Conservation (phyloP, 1,140 invertebrate genomes). For the Pygmarrhopalites habei region DNA sequence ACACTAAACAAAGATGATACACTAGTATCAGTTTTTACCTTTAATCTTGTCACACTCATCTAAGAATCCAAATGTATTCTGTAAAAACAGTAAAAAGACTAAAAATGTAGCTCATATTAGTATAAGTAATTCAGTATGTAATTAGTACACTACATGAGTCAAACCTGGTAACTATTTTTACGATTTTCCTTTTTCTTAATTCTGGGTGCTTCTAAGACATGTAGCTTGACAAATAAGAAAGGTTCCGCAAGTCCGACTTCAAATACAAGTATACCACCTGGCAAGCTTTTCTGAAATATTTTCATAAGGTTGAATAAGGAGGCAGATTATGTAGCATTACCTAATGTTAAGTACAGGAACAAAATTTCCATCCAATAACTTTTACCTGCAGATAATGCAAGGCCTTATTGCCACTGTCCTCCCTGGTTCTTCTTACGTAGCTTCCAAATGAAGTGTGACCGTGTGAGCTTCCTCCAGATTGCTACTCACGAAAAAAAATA, state of each 20-base stretch:
- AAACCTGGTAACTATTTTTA: neutral
- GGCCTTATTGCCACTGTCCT: slow-evolving; percentile 19
- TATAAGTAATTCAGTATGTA: neutral
- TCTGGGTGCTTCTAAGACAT: slow-evolving; percentile 60
- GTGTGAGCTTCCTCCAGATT: slow-evolving; percentile 24
- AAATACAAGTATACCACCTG: slow-evolving; percentile 59
- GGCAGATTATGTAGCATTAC: no score
- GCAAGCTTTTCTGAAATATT: slow-evolving; percentile 40
- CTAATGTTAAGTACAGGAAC: no score
- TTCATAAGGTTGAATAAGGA: no score
- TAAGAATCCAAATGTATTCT: slow-evolving; percentile 64
- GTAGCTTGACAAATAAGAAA: slow-evolving; percentile 66
- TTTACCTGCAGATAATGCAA: slow-evolving; percentile 58
- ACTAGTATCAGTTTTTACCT: no score
- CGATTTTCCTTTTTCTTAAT: slow-evolving; percentile 52
- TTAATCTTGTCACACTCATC: slow-evolving; percentile 72
- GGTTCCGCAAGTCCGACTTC: slow-evolving; percentile 64
- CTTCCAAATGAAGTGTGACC: slow-evolving; percentile 18
- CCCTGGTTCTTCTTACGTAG: slow-evolving; percentile 13
- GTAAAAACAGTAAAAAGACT: neutral
- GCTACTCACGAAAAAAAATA: no score
- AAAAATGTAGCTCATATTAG: no score
- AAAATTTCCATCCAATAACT: no score
- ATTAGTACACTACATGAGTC: no score
- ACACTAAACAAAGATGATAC: no score